Evolutionary conservation across 2,797 vertebrate genomes (phyloP).

Genomic region (Nyctibius grandis): DNA sequence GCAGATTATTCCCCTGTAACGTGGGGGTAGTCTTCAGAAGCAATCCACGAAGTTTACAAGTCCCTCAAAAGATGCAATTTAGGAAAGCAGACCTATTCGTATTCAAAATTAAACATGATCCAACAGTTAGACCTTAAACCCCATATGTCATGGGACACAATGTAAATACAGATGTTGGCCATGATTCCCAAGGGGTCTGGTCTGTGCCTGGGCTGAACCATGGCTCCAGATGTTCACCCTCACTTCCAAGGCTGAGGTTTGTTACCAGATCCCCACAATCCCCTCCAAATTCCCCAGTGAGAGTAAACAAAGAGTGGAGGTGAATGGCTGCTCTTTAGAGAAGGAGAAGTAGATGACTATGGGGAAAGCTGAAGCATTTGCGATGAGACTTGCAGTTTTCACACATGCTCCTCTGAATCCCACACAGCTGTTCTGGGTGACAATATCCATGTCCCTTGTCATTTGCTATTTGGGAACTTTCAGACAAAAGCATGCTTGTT

Average conservation of each 20-base stretch:
- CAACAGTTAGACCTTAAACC: neutral
- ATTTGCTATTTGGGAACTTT: neutral
- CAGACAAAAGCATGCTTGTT: neutral
- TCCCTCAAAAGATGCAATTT: neutral
- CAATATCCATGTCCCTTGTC: neutral
- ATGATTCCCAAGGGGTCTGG: neutral
- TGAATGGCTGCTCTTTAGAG: neutral
- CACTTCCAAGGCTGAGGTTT: neutral
- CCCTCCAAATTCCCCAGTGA: neutral
- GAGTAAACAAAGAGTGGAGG: neutral
- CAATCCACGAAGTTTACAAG: neutral
- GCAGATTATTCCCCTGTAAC: neutral
- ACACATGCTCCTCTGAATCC: neutral
- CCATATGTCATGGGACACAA: rapidly evolving
- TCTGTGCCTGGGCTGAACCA: rapidly evolving
- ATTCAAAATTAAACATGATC: neutral
- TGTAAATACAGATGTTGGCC: neutral
- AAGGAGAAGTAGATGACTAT: neutral
- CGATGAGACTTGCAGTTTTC: neutral
- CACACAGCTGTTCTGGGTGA: neutral
- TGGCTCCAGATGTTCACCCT: neutral
- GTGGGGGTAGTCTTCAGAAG: neutral
- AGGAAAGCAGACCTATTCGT: neutral
- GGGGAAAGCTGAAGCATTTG: neutral
- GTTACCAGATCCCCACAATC: neutral